Evolutionary conservation across 2,888 invertebrate genomes (phyloP), one percentile per base, ranked within the genome.

Genomic region (Nymphalis c-album): DNA sequence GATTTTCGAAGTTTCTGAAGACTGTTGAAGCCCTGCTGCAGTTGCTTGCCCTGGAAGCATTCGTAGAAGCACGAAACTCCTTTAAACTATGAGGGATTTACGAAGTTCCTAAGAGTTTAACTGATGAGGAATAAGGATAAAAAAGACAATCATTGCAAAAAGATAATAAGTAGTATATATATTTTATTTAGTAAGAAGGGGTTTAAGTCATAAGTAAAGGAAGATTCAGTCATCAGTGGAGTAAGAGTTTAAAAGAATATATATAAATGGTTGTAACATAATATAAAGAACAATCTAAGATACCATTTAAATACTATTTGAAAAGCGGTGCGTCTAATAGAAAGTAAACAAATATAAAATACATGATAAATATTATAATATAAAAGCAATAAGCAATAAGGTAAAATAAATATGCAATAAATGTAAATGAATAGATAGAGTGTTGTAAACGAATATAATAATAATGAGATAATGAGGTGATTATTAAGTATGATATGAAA

Each of bases 1-100:
- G 96, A 95, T 73, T 95, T 93, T 76, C 95, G 94, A 13, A 96
- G 86, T 83, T 95, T 96, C 81, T 96, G 95, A 7, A 95, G 85
- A 71, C 95, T 95, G 83, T 94, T 94, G 84, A 94, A 95, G 0
- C 94, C 91, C 47, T 93, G 92, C 74, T 93, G 88, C 67, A 93
- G 72, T 75, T 87, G 92, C 70, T 92, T 92, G 59, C 90, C 90
- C 93, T 93, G 93, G 77, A 93, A 93, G 78, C 93, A 93, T 82
- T 92, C 91, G 84, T 88, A 90, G 77, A 93, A 91, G 80, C 93
- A 93, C 86, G 92, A 92, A 86, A 91, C 87, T 82, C 87, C 88
- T 90, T 93, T 93, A 83, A 89, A 87, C 88, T 93, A 93, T 75
- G 85, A 67, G 79, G 81, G 78, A 78, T 75, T 83, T 77, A 79